Base-by-base conservation (phyloP, 2,888 invertebrate species). In the Nephrocerus scutellatus region DNA sequence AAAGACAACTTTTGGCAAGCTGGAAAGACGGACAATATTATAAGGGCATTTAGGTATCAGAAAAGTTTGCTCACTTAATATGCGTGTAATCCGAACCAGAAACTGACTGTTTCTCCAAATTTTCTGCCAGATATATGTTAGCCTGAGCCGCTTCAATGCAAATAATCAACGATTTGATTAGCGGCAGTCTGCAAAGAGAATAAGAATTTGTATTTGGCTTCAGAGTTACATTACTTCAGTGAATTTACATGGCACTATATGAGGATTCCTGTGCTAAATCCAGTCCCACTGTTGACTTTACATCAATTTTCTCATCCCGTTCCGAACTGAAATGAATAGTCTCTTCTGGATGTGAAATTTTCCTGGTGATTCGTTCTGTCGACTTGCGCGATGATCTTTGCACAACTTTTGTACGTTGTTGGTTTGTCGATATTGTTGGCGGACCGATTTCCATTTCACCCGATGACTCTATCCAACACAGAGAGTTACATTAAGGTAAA, bases 251-350 rank as follows among this genome's bases (percentile, higher is more conserved):
- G 31, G 22, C 37, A 28, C 29, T 33, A 18, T 19, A 28, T 21
- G 22, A 29, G 21, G 33, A 35, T 13, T 42, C 21, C 10, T 44
- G 41, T 4, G 24, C 30, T 10, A 31, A 9, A 6, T 45, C 43
- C 9, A 36, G 31, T 20, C 41, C 30, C 12, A 36, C 16, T 15
- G 19, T 31, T 22, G 38, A 22, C 5, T 46, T 44, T n/a, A 43
- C 7, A 12, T 46, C 28, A 26, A 53, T 26, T 43, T 57, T 59
- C 25, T 66, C 66, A 26, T 64, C 68, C 2, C 62, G 60, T 26
- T 69, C 69, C 0, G 68, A 68, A 32, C 68, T 68, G 3, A 59
- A 55, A 34, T 69, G 68, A 31, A 68, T 53, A 1, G 68, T 68
- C 48, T 68, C 67, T 33, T 59, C 63, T 0, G 67, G 66, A 16